Evolutionary conservation across 2,113 vertebrate species (phyloP).

Genomic region (Campylorhamphus procurvoides): DNA sequence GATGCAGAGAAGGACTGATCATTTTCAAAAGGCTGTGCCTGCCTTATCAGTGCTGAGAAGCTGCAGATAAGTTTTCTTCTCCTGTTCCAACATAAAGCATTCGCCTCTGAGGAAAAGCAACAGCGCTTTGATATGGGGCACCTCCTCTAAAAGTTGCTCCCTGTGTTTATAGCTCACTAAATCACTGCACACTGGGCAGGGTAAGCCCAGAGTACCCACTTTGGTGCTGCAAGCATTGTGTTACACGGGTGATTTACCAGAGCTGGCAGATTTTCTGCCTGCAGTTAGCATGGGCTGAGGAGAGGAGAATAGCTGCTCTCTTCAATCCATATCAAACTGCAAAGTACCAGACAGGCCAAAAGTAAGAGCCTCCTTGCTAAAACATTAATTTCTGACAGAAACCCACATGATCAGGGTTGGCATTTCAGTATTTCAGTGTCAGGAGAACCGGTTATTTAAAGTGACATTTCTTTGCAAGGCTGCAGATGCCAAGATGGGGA

Average conservation of each 20-base stretch:
- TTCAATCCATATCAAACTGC: constrained; percentile 44
- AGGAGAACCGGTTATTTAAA: constrained; percentile 29
- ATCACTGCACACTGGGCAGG: background rate
- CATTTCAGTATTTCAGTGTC: constrained; percentile 20
- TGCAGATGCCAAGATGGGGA: background rate
- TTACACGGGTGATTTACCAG: background rate
- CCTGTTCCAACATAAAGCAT: background rate
- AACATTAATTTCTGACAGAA: constrained; percentile 13
- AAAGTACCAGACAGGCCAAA: background rate
- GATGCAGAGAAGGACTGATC: background rate
- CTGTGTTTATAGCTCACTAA: background rate
- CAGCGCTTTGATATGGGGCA: background rate
- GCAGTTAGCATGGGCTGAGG: background rate
- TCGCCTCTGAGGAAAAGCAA: background rate
- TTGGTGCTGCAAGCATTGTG: background rate
- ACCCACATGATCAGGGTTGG: background rate
- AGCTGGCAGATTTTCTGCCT: constrained; percentile 33
- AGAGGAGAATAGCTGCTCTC: constrained; percentile 27
- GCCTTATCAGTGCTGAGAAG: background rate
- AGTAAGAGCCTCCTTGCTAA: background rate
- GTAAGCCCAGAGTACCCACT: background rate
- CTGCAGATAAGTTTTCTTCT: background rate
- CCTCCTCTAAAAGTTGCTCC: background rate
- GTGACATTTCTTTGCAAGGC: constrained; percentile 27
- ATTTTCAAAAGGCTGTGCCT: background rate